Percentiles rank a stretch among this genome's conserved stretches.
These are phyloP conservation scores for Sebastes flavidus DNA, from an alignment of 2,797 vertebrate genomes.

Conservation along the genomic window DNA sequence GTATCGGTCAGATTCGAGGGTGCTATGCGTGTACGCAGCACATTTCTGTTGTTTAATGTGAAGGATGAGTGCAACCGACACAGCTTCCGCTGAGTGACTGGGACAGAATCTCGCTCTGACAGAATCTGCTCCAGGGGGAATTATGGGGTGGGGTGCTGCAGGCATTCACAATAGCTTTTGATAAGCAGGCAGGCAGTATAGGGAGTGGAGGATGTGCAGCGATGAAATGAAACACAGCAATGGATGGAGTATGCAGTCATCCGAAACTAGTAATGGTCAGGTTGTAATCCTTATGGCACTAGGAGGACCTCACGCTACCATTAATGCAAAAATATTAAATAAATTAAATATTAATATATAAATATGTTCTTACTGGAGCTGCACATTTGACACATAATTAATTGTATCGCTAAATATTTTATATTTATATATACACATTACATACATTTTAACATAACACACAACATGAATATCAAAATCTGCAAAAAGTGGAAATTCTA, in stretches of 20 bases:
- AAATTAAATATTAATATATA: too few relatives aligned
- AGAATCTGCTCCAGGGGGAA: slow-evolving; percentile 24
- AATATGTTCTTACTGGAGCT: background rate
- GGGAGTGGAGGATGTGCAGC: background rate
- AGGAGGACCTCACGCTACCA: background rate
- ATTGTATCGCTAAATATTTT: background rate
- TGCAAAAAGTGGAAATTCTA: background rate
- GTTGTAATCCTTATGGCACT: background rate
- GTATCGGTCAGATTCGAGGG: background rate
- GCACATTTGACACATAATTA: background rate
- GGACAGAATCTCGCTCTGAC: slow-evolving; percentile 27
- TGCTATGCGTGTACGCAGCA: background rate
- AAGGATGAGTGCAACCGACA: slow-evolving; percentile 5
- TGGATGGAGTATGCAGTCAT: background rate
- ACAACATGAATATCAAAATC: background rate
- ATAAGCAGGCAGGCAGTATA: background rate
- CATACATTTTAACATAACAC: background rate
- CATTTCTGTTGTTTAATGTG: slow-evolving; percentile 5
- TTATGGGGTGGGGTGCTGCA: slow-evolving; percentile 22
- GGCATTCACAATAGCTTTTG: slow-evolving; percentile 9
- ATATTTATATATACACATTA: too few relatives aligned
- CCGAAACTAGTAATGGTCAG: background rate
- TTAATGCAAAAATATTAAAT: background rate
- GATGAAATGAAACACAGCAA: background rate
- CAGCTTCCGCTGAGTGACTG: slow-evolving; percentile 15